Percentiles rank a stretch among this genome's conserved stretches.
phyloP scores from a whole-genome alignment of 2,888 invertebrate species.

The Dorcus hopei region DNA sequence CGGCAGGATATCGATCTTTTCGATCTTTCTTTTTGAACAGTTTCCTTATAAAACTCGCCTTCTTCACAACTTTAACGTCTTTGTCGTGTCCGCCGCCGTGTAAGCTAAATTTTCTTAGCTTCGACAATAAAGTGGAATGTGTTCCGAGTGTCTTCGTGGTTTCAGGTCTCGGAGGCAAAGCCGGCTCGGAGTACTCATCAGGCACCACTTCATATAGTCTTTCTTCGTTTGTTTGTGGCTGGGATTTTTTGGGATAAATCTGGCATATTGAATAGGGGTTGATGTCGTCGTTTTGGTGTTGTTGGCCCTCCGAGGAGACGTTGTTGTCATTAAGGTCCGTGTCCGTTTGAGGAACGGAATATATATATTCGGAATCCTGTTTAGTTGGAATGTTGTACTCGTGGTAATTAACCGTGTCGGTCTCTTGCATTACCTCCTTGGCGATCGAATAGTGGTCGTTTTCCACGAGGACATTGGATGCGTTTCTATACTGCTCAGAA shows the following conservation, averaged over 20 bases:
- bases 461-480: constrained; percentile 3
- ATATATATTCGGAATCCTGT: constrained; percentile 9
- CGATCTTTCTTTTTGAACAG: constrained; percentile 11
- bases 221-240: background rate
- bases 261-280: constrained; percentile 17
- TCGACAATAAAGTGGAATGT: background rate
- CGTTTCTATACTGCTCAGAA: background rate
- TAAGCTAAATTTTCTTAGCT: background rate
- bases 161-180: constrained; percentile 2
- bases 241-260: constrained; percentile 8
- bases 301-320: background rate
- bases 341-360: constrained; percentile 12
- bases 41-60: constrained; percentile 17
- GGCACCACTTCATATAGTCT: background rate
- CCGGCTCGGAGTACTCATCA: constrained; percentile 10
- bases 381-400: constrained; percentile 18
- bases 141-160: background rate
- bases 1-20: constrained; percentile 2
- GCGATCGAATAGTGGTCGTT: constrained; percentile 16
- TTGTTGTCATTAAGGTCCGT: constrained; percentile 20
- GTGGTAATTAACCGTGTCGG: constrained; percentile 8
- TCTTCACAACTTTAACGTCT: constrained; percentile 9
- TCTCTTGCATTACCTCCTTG: constrained; percentile 7
- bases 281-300: background rate
- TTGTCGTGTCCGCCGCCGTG: constrained; percentile 1